Conservation (phyloP, 2,797 vertebrate genomes). For the Apogon hyalosoma region DNA sequence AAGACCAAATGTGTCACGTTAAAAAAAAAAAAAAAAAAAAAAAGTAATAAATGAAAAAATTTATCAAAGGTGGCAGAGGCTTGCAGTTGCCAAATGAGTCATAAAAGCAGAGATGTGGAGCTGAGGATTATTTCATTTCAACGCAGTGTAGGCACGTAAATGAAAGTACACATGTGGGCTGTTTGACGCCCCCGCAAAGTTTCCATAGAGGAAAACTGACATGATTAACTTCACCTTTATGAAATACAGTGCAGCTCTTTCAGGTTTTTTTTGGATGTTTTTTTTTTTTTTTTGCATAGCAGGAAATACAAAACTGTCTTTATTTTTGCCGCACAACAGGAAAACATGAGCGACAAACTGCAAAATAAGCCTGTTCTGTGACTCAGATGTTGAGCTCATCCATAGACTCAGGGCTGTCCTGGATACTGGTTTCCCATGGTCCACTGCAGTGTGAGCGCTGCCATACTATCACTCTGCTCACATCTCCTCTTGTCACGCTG, state of each 20-base stretch:
- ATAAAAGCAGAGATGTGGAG: slow-evolving; percentile 45
- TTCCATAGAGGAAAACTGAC: slow-evolving; percentile 40
- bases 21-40: slow-evolving; percentile 16
- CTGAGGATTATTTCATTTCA: slow-evolving; percentile 58
- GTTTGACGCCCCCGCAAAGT: slow-evolving; percentile 50
- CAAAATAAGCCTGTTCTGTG: slow-evolving; percentile 9
- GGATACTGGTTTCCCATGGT: slow-evolving; percentile 30
- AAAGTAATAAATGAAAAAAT: slow-evolving; percentile 24
- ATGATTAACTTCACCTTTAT: slow-evolving; percentile 45
- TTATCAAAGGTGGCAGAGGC: slow-evolving; percentile 13
- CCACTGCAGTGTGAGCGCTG: slow-evolving; percentile 3
- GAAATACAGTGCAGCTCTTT: slow-evolving; percentile 15
- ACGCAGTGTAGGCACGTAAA: slow-evolving; percentile 39
- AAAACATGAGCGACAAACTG: background rate
- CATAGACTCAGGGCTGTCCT: slow-evolving; percentile 30
- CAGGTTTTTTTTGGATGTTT: background rate
- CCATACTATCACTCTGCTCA: slow-evolving; percentile 21
- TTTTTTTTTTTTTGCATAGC: slow-evolving; percentile 1
- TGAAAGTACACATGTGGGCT: slow-evolving; percentile 57
- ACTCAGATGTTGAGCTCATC: slow-evolving; percentile 42
- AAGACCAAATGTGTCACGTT: slow-evolving; percentile 38
- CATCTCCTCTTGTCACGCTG: slow-evolving; percentile 29
- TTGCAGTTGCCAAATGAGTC: slow-evolving; percentile 39
- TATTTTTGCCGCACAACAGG: background rate
- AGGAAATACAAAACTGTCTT: slow-evolving; percentile 10